Evolutionary conservation across 2,113 vertebrate genomes (phyloP).

Genomic region (Burhinus bistriatus): DNA sequence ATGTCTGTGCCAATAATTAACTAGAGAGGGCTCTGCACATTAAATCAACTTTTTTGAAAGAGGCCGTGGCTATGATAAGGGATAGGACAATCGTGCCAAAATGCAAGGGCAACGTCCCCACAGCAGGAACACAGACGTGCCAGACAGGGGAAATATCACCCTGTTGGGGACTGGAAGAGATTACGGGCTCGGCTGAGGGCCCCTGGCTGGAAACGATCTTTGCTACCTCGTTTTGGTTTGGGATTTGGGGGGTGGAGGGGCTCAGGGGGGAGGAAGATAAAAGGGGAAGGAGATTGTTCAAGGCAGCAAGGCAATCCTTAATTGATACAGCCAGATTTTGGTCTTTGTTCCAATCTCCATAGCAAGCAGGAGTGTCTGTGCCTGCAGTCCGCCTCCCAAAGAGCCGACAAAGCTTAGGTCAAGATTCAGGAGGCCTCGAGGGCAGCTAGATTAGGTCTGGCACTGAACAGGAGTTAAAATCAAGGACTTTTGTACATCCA

Average conservation of each 20-base stretch:
- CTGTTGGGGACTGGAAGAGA: not conserved
- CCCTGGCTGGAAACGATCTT: rapidly evolving
- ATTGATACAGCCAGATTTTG: not conserved
- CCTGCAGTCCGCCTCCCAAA: not conserved
- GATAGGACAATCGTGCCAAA: not conserved
- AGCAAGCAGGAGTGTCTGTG: not conserved
- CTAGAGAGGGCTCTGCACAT: not conserved
- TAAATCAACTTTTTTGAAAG: not conserved
- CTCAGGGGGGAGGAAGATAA: not conserved
- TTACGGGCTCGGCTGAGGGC: not conserved
- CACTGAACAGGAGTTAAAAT: not conserved
- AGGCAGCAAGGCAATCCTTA: not conserved
- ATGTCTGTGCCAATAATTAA: not conserved
- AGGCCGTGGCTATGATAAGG: not conserved
- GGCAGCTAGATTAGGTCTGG: not conserved
- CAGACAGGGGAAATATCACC: not conserved
- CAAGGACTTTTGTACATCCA: not conserved
- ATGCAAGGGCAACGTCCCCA: not conserved
- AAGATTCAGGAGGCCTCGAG: not conserved
- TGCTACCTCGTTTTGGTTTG: not conserved
- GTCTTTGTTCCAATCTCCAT: not conserved
- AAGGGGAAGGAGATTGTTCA: not conserved
- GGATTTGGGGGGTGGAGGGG: not conserved
- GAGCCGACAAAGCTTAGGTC: not conserved
- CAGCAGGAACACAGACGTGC: not conserved